Base-by-base conservation (phyloP, 2,797 vertebrate species). In the Liparis tanakae region DNA sequence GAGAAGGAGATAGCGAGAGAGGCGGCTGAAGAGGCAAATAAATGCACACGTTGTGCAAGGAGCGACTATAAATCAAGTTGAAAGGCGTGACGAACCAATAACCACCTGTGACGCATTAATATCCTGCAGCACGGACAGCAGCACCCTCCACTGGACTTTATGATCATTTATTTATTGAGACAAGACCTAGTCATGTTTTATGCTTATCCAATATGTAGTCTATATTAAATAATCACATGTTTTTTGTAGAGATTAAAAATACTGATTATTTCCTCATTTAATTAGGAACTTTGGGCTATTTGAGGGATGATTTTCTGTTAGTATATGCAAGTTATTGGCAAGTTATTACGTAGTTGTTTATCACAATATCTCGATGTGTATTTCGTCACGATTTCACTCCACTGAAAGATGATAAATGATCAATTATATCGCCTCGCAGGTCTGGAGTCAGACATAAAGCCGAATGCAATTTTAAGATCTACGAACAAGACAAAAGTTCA, bases 141-240 rank as follows among this genome's bases (percentile, higher is more conserved):
- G 86, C 84, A 80, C 92, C 92, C 90, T 88, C 92, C 72, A 64
- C 85, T 93, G 92, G n/a, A n/a, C n/a, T n/a, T n/a, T n/a, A n/a
- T n/a, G n/a, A n/a, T n/a, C n/a, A n/a, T n/a, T n/a, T n/a, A n/a
- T n/a, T n/a, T n/a, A n/a, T n/a, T n/a, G n/a, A n/a, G n/a, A n/a
- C n/a, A n/a, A n/a, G n/a, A n/a, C n/a, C n/a, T n/a, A n/a, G n/a
- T n/a, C n/a, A n/a, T n/a, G n/a, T n/a, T 30, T 30, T 30, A 30
- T 30, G 25, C 5, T 44, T 44, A 46, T 46, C 7, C 17, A 7
- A 46, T n/a, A n/a, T n/a, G 10, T 20, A 48, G 17, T 48, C 17
- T 50, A n/a, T n/a, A 20, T 48, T 7, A 48, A 18, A n/a, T 7
- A 7, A 10, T 43, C 13, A 43, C 41, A 43, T 43, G 12, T 12